These are phyloP conservation scores for Cnemophilus loriae DNA, from an alignment of 2,113 vertebrate species.

Conservation along the genomic window DNA sequence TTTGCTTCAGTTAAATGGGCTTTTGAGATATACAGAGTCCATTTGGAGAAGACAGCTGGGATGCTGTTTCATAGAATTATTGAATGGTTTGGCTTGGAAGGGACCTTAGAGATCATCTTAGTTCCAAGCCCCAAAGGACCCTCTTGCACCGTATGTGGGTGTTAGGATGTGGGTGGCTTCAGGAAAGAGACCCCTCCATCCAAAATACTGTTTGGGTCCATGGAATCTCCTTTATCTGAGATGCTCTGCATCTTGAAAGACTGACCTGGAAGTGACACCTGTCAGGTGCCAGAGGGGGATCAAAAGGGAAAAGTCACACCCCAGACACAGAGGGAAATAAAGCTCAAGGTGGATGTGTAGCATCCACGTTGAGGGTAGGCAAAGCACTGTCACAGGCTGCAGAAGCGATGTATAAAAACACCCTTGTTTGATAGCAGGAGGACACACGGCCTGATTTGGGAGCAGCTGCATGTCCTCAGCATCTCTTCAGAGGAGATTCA, in stretches of 20 bases:
- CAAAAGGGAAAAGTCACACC: not conserved
- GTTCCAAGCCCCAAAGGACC: not conserved
- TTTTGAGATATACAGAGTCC: accelerated
- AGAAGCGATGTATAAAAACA: not conserved
- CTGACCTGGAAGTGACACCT: not conserved
- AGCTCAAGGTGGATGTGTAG: not conserved
- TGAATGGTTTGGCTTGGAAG: not conserved
- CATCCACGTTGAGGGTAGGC: not conserved
- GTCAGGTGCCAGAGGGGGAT: not conserved
- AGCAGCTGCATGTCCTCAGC: not conserved
- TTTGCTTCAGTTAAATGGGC: not conserved
- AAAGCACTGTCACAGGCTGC: not conserved
- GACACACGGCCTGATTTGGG: not conserved
- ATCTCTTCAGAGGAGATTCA: accelerated
- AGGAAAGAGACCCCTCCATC: not conserved
- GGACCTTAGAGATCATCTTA: not conserved
- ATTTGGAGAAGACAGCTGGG: not conserved
- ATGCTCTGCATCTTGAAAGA: not conserved
- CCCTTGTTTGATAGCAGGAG: not conserved
- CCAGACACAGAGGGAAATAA: not conserved
- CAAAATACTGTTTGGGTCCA: not conserved
- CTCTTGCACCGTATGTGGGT: not conserved
- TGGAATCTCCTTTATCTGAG: not conserved
- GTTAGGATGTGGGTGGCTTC: not conserved
- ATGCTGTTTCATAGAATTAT: not conserved